Evolutionary conservation across 2,888 invertebrate genomes (phyloP).

Genomic region (Lycocerus yunnanus): DNA sequence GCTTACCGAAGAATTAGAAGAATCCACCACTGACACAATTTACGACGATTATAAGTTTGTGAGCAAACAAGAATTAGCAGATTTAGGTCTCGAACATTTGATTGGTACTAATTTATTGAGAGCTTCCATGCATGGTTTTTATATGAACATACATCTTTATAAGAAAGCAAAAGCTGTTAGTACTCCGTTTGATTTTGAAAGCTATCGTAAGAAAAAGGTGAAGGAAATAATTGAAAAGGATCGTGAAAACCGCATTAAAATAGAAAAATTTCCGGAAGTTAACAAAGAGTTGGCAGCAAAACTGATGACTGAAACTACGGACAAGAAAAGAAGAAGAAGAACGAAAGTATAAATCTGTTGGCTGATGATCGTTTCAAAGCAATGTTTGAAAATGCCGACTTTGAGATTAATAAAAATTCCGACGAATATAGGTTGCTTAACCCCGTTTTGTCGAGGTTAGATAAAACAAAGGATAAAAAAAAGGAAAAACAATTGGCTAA

Average conservation of each 20-base stretch:
- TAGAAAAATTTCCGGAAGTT: constrained; percentile 83
- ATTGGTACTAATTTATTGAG: constrained; percentile 89
- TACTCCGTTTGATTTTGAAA: constrained; percentile 93
- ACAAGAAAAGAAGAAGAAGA: constrained; percentile 61
- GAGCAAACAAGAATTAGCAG: constrained; percentile 87
- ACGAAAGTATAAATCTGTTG: constrained; percentile 69
- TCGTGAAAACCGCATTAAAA: constrained; percentile 76
- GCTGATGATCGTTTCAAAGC: constrained; percentile 88
- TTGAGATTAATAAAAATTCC: constrained; percentile 84
- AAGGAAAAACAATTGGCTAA: constrained; percentile 60
- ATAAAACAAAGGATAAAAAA: constrained; percentile 70
- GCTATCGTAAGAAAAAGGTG: constrained; percentile 88
- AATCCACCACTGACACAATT: constrained; percentile 75
- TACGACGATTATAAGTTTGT: constrained; percentile 99
- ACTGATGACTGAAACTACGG: constrained; percentile 70
- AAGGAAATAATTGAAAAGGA: constrained; percentile 87
- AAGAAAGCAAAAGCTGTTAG: constrained; percentile 88
- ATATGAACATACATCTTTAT: constrained; percentile 90
- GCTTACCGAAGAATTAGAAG: constrained; percentile 95
- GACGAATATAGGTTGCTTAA: constrained; percentile 88
- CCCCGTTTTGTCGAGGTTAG: constrained; percentile 83
- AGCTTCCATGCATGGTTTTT: constrained; percentile 98
- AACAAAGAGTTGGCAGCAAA: constrained; percentile 89
- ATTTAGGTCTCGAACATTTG: constrained; percentile 86
- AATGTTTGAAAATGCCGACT: constrained; percentile 91